These are phyloP conservation scores for Eurytoma californica DNA, from an alignment of 2,888 invertebrate genomes.

Conservation along the genomic window DNA sequence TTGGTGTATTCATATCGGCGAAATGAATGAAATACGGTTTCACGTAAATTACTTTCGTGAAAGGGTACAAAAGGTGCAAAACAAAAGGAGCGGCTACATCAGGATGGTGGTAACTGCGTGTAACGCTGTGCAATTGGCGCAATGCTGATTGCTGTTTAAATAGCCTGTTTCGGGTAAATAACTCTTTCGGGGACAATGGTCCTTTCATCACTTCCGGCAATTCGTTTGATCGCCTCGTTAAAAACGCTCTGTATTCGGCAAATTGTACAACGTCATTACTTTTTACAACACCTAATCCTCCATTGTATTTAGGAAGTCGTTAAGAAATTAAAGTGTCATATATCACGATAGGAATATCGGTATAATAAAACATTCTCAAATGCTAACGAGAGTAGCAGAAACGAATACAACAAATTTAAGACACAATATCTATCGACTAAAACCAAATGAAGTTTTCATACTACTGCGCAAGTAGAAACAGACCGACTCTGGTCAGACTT, in stretches of 20 bases:
- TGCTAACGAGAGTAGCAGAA: no score
- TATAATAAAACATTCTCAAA: no score
- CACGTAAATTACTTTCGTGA: conserved; percentile 27
- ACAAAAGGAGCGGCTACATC: conserved; percentile 12
- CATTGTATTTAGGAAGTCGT: not conserved
- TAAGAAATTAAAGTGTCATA: not conserved
- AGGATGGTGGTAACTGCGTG: not conserved
- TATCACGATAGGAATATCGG: no score
- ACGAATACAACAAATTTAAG: no score
- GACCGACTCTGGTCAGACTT: no score
- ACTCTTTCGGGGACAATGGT: conserved; percentile 23
- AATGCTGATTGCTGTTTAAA: conserved; percentile 33
- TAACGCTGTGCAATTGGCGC: conserved; percentile 2
- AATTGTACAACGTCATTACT: not conserved
- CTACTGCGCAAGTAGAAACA: no score
- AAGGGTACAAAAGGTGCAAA: conserved; percentile 11
- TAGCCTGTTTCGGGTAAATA: conserved; percentile 31
- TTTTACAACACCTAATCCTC: conserved; percentile 6
- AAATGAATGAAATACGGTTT: conserved; percentile 44
- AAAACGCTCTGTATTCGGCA: conserved; percentile 14
- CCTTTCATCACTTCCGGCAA: conserved; percentile 44
- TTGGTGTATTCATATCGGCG: conserved; percentile 22
- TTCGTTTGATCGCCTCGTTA: conserved; percentile 40
- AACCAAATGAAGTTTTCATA: no score
- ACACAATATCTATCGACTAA: no score